A percentile compares a stretch with the other conserved stretches of the same genome.
Conservation (phyloP, 2,888 invertebrate species). For the Morinoia aosen region DNA sequence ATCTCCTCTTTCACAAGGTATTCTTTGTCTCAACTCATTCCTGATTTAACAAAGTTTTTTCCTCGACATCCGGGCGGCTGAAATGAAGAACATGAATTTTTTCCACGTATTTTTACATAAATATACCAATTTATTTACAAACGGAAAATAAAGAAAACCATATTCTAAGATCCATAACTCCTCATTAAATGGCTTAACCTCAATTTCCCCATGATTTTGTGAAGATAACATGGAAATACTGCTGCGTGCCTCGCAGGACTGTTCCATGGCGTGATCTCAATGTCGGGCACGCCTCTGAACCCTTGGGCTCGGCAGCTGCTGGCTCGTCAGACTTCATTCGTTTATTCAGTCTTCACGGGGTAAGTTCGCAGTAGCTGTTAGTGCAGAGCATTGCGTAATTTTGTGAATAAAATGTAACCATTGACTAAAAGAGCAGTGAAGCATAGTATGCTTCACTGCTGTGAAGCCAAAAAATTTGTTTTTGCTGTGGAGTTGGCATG, state of each 20-base stretch:
- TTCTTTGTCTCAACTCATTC: background rate
- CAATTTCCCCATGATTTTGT: background rate
- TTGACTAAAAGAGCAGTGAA: background rate
- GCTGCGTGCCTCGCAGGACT: slow-evolving; percentile 54
- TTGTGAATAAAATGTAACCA: background rate
- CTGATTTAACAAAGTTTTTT: background rate
- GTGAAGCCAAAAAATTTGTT: background rate
- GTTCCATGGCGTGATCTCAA: slow-evolving; percentile 63
- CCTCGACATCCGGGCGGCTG: background rate
- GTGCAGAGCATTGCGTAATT: slow-evolving; percentile 48
- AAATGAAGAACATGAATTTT: too few relatives aligned
- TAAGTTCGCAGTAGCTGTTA: background rate
- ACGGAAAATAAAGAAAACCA: background rate
- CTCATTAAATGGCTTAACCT: background rate
- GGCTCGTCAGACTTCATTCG: background rate
- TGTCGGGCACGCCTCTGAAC: slow-evolving; percentile 62
- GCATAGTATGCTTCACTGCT: background rate
- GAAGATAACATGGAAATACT: background rate
- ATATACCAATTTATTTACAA: background rate
- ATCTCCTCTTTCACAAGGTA: slow-evolving; percentile 64
- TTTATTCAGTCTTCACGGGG: slow-evolving; percentile 35
- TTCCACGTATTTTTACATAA: too few relatives aligned
- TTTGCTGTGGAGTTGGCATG: background rate
- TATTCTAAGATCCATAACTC: background rate
- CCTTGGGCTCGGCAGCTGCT: slow-evolving; percentile 58